Evolutionary conservation across 2,797 vertebrate species (phyloP), one percentile per base, ranked within the genome.

Genomic region (Taenioides sp.): DNA sequence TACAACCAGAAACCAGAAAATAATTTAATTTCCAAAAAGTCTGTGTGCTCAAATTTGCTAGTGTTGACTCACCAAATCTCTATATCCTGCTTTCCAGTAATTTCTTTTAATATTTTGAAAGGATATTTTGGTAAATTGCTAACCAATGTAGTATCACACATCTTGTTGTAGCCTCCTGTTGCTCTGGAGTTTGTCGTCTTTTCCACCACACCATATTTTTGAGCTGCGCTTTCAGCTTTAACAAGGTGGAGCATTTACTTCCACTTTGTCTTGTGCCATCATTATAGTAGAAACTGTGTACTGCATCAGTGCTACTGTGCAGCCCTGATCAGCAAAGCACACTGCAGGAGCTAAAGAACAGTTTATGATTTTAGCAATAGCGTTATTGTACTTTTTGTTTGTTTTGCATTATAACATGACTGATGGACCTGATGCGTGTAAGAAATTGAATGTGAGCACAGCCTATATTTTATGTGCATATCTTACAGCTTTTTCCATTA

Each of bases 211-310:
- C 23, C 27, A 2, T 43, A 43, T 43, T 43, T 27, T 5, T 43
- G n/a, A 67, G 52, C 47, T 61, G 47, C 28, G 27, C 25, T 43
- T 62, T 20, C 43, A 72, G 60, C 16, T 22, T 61, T 37, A 47
- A 63, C 37, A 70, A 65, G 28, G 65, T 28, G 27, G 62, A 47
- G 34, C 43, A 63, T 73, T 62, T 43, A 74, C 23, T 23, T 49
- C 23, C 69, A 47, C 59, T 73, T 70, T 49, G 58, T 76, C 64
- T 71, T 71, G 4, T 71, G 72, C n/a, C n/a, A 54, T 69, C 55
- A 49, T 75, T 50, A 65, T 18, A 57, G 57, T 5, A n/a, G 50
- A 63, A 16, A 52, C 52, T 25, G 27, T 70, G 58, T 18, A 9
- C 20, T 66, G 25, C 31, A 28, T 67, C 27, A 57, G 23, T n/a